These are phyloP conservation scores for Plecturocebus donacophilus DNA, from an alignment of 2,113 vertebrate genomes.

Conservation along the genomic window DNA sequence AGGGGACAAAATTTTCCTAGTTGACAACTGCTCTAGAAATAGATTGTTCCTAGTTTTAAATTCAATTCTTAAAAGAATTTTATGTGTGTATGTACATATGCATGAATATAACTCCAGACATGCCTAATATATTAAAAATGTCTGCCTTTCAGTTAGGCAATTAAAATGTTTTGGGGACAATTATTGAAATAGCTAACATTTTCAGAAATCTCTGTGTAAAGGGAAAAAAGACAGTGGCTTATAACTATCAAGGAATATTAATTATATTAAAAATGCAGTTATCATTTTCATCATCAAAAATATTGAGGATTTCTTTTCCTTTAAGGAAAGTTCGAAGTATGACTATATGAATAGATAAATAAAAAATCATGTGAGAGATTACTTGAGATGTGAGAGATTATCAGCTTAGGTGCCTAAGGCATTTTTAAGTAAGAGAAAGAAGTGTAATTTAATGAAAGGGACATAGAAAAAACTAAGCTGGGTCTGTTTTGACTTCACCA, in stretches of 20 bases:
- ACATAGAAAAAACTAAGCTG: neutral
- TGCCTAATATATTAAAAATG: neutral
- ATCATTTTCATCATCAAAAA: neutral
- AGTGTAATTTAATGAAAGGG: neutral
- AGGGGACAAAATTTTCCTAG: neutral
- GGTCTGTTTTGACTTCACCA: neutral
- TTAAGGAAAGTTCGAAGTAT: neutral
- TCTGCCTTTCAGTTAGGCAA: neutral
- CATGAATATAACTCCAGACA: neutral
- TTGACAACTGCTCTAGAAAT: neutral
- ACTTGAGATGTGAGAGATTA: neutral
- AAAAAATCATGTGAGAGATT: neutral
- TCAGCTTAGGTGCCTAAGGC: neutral
- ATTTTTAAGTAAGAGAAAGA: constrained; percentile 24
- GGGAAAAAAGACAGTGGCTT: neutral
- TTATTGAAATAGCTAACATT: neutral
- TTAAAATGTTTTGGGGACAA: neutral
- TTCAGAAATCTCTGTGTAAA: neutral
- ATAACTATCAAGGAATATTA: neutral
- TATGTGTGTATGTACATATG: neutral
- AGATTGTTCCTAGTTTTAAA: neutral
- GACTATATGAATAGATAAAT: neutral
- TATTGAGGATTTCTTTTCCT: neutral
- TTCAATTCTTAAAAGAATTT: neutral
- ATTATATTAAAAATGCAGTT: neutral